Conservation (phyloP, 1,140 invertebrate species). For the Eueides isabella region DNA sequence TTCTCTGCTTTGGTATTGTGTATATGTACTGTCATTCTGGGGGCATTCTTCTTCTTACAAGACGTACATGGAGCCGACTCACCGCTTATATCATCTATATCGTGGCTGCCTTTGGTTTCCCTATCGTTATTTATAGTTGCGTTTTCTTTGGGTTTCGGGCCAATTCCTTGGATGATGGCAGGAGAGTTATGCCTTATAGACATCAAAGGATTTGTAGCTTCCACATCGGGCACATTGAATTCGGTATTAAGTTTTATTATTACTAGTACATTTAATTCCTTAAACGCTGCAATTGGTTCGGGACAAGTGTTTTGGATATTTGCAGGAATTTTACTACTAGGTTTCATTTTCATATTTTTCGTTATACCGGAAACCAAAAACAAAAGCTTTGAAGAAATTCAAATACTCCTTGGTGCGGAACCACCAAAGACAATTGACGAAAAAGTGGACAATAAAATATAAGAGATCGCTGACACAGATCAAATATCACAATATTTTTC, state of each 20-base stretch:
- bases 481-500: constrained; percentile 56
- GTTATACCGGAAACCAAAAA: constrained; percentile 95
- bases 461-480: constrained; percentile 63
- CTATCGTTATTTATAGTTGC: constrained; percentile 89
- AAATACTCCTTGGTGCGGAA: constrained; percentile 82
- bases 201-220: constrained; percentile 88
- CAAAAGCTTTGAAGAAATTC: constrained; percentile 92
- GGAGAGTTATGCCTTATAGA: constrained; percentile 88
- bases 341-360: constrained; percentile 89
- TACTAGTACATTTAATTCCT: constrained; percentile 88
- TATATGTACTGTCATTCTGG: constrained; percentile 83
- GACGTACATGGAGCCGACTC: constrained; percentile 74
- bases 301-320: constrained; percentile 92
- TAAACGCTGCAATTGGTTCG: constrained; percentile 83
- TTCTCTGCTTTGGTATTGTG: constrained; percentile 85
- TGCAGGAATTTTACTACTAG: constrained; percentile 86
- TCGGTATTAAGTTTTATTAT: constrained; percentile 92
- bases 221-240: constrained; percentile 88
- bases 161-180: constrained; percentile 91
- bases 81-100: constrained; percentile 79
- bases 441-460: constrained; percentile 62
- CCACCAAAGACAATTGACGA: constrained; percentile 42
- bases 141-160: constrained; percentile 91
- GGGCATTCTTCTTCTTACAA: constrained; percentile 85
- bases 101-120: constrained; percentile 88